Percentiles rank a stretch among this genome's conserved stretches.
Evolutionary conservation across 2,113 vertebrate species (phyloP).

Genomic region (Poeciliopsis prolifica): DNA sequence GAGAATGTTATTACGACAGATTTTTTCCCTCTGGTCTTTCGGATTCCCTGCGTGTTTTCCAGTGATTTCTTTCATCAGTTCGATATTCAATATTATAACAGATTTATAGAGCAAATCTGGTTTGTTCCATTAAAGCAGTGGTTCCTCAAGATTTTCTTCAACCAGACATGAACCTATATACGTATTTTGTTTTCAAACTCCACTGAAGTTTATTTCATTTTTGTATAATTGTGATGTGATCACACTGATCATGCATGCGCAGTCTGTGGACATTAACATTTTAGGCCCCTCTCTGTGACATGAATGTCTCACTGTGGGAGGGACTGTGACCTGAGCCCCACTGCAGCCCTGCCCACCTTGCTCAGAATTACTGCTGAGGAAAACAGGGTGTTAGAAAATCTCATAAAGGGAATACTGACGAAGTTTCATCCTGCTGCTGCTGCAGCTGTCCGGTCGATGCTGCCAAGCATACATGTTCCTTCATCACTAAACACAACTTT

Average conservation of each 20-base stretch:
- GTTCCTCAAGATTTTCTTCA: too few relatives aligned
- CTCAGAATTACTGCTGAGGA: too few relatives aligned
- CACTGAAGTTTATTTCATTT: too few relatives aligned
- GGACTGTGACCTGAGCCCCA: constrained; percentile 34
- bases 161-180: too few relatives aligned
- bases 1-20: constrained; percentile 50
- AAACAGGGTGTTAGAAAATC: too few relatives aligned
- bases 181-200: too few relatives aligned
- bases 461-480: too few relatives aligned
- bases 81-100: constrained; percentile 35
- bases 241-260: constrained; percentile 39
- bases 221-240: constrained; percentile 36
- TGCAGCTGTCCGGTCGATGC: too few relatives aligned
- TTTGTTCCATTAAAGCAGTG: background rate
- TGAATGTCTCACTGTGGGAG: constrained; percentile 41
- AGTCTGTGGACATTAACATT: constrained; percentile 64
- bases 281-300: constrained; percentile 43
- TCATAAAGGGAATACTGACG: too few relatives aligned
- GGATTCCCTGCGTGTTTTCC: constrained; percentile 58
- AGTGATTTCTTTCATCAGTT: constrained; percentile 44
- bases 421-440: too few relatives aligned
- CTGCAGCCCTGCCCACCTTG: constrained; percentile 15
- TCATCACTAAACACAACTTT: too few relatives aligned
- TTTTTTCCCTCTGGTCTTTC: constrained; percentile 51
- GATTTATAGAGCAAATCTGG: constrained; percentile 3